Percentiles rank a stretch among this genome's conserved stretches.
These are phyloP conservation scores for Apis cerana DNA, from an alignment of 1,140 invertebrate genomes.

Conservation along the genomic window DNA sequence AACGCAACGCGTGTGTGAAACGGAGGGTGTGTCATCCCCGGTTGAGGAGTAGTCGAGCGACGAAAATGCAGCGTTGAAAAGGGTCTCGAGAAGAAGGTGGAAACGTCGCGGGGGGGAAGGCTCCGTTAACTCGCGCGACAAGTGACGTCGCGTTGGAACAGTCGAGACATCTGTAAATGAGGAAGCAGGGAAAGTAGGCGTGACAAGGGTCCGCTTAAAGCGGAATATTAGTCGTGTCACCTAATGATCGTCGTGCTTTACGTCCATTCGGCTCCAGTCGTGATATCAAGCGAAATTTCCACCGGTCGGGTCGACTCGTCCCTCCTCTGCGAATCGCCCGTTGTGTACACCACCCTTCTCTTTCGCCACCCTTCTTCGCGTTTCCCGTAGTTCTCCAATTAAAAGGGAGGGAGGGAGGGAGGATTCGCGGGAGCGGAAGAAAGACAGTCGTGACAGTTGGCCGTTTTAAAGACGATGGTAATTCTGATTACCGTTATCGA, in stretches of 20 bases:
- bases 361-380: background rate
- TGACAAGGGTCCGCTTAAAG: slow-evolving; percentile 27
- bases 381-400: slow-evolving; percentile 29
- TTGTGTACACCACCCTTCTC: background rate
- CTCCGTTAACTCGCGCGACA: background rate
- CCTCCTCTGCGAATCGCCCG: background rate
- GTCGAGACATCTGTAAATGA: slow-evolving; percentile 17
- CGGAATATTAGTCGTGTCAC: slow-evolving; percentile 39
- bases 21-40: background rate
- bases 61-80: slow-evolving; percentile 8
- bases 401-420: background rate
- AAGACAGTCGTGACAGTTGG: background rate
- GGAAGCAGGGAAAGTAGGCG: slow-evolving; percentile 6
- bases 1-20: slow-evolving; percentile 3
- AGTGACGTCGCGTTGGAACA: slow-evolving; percentile 4
- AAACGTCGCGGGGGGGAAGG: background rate
- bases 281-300: slow-evolving; percentile 12
- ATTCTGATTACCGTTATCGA: slow-evolving; percentile 3
- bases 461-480: too few species aligned
- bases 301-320: too few species aligned
- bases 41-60: background rate
- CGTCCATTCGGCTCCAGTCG: background rate
- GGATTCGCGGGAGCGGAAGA: background rate
- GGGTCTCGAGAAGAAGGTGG: background rate
- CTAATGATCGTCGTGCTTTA: slow-evolving; percentile 35